Evolutionary conservation across 2,113 vertebrate genomes (phyloP).

Genomic region (Cynopterus brachyotis): DNA sequence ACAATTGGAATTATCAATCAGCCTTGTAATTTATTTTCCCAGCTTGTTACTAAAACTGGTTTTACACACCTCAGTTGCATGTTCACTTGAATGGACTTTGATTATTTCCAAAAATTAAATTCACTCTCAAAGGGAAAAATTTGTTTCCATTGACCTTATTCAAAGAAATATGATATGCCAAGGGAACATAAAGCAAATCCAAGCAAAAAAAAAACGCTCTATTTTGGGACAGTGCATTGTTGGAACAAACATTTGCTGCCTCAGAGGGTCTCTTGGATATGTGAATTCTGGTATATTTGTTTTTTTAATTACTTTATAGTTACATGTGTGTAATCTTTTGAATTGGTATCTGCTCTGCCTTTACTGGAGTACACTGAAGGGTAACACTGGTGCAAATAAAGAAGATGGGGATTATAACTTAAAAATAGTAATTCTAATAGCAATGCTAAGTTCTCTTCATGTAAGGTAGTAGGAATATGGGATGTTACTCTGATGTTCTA

Average conservation of each 20-base stretch:
- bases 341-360: slow-evolving; percentile 24
- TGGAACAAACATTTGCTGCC: slow-evolving; percentile 45
- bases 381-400: slow-evolving; percentile 12
- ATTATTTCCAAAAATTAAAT: slow-evolving; percentile 56
- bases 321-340: slow-evolving; percentile 43
- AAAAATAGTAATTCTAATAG: slow-evolving; percentile 25
- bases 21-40: slow-evolving; percentile 31
- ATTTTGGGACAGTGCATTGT: slow-evolving; percentile 55
- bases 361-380: not conserved
- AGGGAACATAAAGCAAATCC: slow-evolving; percentile 44
- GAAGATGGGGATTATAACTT: slow-evolving; percentile 17
- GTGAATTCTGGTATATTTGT: slow-evolving; percentile 3
- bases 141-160: slow-evolving; percentile 39
- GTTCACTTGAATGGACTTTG: slow-evolving; percentile 27
- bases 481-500: not conserved
- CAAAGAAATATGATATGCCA: slow-evolving; percentile 17
- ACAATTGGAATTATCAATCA: slow-evolving; percentile 34
- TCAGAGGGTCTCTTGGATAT: not conserved
- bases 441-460: slow-evolving; percentile 17
- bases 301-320: slow-evolving; percentile 5
- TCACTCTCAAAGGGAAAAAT: slow-evolving; percentile 3
- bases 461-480: not conserved
- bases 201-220: slow-evolving; percentile 32
- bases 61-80: not conserved
- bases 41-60: slow-evolving; percentile 47